phyloP scores from a whole-genome alignment of 2,888 invertebrate species.

The Philereme transversata region DNA sequence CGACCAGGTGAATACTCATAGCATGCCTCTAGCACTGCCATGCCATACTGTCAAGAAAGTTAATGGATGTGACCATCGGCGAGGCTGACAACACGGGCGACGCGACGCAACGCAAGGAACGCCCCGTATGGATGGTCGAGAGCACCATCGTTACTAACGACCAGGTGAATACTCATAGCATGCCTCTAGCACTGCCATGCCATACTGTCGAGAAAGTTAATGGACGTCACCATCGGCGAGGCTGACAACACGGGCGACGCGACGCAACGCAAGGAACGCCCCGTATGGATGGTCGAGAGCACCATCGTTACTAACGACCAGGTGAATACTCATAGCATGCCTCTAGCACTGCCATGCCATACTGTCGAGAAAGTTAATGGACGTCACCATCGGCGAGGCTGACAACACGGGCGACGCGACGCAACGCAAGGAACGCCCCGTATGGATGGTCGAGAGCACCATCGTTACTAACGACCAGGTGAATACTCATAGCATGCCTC shows the following conservation, averaged over 20 bases:
- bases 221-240: constrained; percentile 93
- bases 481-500: not conserved
- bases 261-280: constrained; percentile 91
- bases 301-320: constrained; percentile 89
- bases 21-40: not conserved
- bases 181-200: not conserved
- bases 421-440: constrained; percentile 93
- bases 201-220: too few species aligned
- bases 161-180: constrained; percentile 51
- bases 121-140: constrained; percentile 97
- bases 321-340: constrained; percentile 42
- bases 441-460: constrained; percentile 98
- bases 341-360: not conserved
- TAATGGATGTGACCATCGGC: constrained; percentile 92
- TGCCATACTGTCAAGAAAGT: too few species aligned
- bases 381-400: constrained; percentile 90
- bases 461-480: constrained; percentile 86
- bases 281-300: constrained; percentile 97
- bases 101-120: constrained; percentile 89
- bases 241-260: constrained; percentile 83
- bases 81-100: constrained; percentile 83
- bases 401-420: constrained; percentile 84
- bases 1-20: constrained; percentile 63
- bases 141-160: constrained; percentile 92
- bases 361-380: constrained; percentile 67